Evolutionary conservation across 2,797 vertebrate genomes (phyloP), one percentile per base, ranked within the genome.

Genomic region (Phoxinus dragarum): DNA sequence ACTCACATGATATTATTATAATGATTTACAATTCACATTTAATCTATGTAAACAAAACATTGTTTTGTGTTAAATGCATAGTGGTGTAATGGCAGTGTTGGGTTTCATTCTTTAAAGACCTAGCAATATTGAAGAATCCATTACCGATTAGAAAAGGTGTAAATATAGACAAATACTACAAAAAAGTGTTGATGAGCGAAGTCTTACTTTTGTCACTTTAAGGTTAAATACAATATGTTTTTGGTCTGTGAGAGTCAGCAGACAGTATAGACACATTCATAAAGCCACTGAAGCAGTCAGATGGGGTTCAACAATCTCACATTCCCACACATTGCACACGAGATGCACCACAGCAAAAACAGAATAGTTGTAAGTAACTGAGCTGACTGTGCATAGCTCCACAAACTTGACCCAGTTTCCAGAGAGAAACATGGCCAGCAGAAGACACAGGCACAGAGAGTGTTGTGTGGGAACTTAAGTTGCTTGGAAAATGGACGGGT

Each of bases 401-500:
- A 67, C 78, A 84, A 85, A 76, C 47, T 69, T 85, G 84, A 88
- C 82, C 81, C 75, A 83, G 47, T 81, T 90, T 85, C 40, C 71
- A 44, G 31, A 76, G 52, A 67, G 47, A 47, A 52, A 27, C n/a
- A 80, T 40, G 66, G 14, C 21, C 47, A 73, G 44, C 44, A 69
- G 76, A 85, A 82, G 81, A 79, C 42, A 85, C 59, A 84, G 68
- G 36, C 40, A 27, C 38, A 59, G 84, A 83, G 64, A 23, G 52
- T 84, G 84, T 77, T 82, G 64, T 86, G 77, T 87, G 88, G 86
- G 89, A 90, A 90, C 52, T 49, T 80, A 78, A 69, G 71, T 78
- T 44, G 64, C 56, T 86, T n/a, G 31, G 85, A 88, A 90, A 90
- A 74, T 23, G 71, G 75, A 80, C 68, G 86, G 82, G 84, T 89